Evolutionary conservation across 2,888 invertebrate genomes (phyloP).

Genomic region (Mimachlamys varia): DNA sequence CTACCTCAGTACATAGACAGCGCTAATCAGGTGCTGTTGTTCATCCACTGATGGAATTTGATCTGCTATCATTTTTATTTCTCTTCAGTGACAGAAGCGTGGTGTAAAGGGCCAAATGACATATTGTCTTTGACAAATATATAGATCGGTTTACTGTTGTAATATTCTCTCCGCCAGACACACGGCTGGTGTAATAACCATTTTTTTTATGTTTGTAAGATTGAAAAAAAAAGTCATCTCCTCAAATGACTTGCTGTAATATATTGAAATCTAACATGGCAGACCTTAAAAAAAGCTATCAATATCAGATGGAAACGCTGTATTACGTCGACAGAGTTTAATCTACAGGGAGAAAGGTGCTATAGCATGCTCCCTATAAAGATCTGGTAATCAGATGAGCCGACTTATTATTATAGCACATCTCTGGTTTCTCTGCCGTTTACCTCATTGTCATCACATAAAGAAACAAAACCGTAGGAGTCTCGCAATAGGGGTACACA

Average conservation of each 20-base stretch:
- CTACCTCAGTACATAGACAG: too few relatives aligned
- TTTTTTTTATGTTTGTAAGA: not conserved
- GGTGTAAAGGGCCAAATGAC: not conserved
- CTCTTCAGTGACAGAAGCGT: not conserved
- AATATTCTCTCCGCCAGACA: not conserved
- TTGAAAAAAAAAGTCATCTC: conserved; percentile 9
- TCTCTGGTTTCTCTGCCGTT: not conserved
- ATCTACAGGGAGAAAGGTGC: not conserved
- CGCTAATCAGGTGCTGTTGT: not conserved
- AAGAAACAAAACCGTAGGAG: not conserved
- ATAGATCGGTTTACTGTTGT: not conserved
- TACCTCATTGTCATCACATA: conserved; percentile 1
- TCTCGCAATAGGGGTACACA: conserved; percentile 24
- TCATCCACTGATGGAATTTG: not conserved
- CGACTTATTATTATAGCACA: not conserved
- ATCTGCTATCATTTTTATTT: conserved; percentile 28
- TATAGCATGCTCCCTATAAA: not conserved
- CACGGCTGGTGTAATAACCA: not conserved
- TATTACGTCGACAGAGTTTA: not conserved
- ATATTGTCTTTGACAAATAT: conserved; percentile 9
- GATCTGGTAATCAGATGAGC: not conserved
- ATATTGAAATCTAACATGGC: not conserved
- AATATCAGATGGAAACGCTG: not conserved
- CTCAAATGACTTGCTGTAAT: not conserved
- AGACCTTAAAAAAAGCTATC: conserved; percentile 21